Conservation (phyloP, 1,140 invertebrate genomes). For the Lucilia sericata region DNA sequence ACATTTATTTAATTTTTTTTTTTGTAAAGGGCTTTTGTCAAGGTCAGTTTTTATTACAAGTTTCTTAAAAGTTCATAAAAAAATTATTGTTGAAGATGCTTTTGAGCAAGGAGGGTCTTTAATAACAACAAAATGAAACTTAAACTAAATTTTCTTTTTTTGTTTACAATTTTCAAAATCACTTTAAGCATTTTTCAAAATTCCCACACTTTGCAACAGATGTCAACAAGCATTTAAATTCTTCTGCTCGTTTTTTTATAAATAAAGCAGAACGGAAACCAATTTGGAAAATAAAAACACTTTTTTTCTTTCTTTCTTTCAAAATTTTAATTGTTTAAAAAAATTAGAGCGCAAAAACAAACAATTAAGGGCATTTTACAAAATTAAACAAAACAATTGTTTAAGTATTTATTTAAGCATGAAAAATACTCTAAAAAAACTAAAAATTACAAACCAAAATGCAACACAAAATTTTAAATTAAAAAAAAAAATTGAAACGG, state of each 20-base stretch:
- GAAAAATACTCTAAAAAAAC: neutral
- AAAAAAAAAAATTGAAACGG: neutral
- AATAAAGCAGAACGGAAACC: neutral
- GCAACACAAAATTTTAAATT: constrained; percentile 14
- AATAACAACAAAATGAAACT: neutral
- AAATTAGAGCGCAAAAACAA: constrained; percentile 31
- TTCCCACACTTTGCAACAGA: neutral
- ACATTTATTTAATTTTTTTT: neutral
- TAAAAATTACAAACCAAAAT: neutral
- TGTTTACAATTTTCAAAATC: neutral
- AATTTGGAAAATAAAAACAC: neutral
- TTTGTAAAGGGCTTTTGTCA: neutral
- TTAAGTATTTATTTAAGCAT: neutral
- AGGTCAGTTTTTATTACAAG: neutral
- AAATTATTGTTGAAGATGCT: neutral
- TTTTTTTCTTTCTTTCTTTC: neutral
- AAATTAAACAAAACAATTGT: constrained; percentile 24
- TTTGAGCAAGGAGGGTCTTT: neutral
- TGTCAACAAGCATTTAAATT: neutral
- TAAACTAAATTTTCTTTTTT: neutral
- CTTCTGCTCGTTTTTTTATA: neutral
- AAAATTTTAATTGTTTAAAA: neutral
- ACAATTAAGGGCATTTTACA: constrained; percentile 33
- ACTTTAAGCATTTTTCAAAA: neutral
- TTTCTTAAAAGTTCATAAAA: neutral